Evolutionary conservation across 2,113 vertebrate species (phyloP).

Genomic region (Coreoperca whiteheadi): DNA sequence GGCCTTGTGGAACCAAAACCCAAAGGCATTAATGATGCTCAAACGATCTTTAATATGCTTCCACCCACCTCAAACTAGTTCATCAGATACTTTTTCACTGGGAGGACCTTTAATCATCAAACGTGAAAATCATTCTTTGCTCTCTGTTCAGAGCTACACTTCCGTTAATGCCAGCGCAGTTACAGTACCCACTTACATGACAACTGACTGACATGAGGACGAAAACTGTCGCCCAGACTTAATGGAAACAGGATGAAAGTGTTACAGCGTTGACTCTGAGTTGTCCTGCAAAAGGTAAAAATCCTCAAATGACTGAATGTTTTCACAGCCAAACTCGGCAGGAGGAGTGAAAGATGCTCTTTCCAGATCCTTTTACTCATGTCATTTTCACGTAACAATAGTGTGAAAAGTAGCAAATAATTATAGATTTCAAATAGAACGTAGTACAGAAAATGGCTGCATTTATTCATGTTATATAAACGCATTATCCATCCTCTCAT

Average conservation of each 20-base stretch:
- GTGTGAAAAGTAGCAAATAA: neutral
- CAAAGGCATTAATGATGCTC: neutral
- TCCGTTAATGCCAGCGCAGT: neutral
- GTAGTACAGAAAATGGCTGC: too few species aligned
- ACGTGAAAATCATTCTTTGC: neutral
- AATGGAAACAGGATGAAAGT: neutral
- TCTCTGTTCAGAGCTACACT: constrained; percentile 2
- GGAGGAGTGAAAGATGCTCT: neutral
- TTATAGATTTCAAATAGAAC: neutral
- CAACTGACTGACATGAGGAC: neutral
- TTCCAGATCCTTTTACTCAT: neutral
- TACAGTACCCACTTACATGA: neutral
- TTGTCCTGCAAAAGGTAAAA: neutral
- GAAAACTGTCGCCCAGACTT: neutral
- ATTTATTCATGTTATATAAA: too few species aligned
- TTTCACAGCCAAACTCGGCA: neutral
- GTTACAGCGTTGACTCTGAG: neutral
- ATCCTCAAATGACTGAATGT: neutral
- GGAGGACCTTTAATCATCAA: neutral
- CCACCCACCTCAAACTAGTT: neutral
- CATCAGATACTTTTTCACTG: neutral
- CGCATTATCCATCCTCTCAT: neutral
- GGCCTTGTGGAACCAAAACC: neutral
- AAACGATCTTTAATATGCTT: neutral
- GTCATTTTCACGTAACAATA: neutral